Evolutionary conservation across 1,140 invertebrate species (phyloP).

Genomic region (Solenopsis invicta): DNA sequence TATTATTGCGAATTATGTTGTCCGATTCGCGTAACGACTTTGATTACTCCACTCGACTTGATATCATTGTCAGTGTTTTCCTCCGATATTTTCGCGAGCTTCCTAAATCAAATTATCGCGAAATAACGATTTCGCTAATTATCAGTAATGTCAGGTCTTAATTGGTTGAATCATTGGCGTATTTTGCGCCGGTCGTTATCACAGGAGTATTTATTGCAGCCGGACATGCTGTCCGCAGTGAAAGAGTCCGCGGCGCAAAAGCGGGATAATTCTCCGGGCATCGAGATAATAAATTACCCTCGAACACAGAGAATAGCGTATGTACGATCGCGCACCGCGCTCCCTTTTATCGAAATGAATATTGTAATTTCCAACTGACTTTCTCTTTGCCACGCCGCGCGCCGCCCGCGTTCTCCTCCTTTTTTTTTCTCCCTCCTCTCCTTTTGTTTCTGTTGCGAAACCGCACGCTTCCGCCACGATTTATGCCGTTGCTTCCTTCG

Average conservation of each 20-base stretch:
- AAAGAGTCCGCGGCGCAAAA: constrained; percentile 26
- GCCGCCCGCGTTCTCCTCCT: not conserved
- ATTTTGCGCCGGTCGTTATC: not conserved
- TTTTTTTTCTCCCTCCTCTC: not conserved
- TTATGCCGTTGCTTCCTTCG: constrained; percentile 52
- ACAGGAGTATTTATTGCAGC: constrained; percentile 12
- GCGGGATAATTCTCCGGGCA: constrained; percentile 36
- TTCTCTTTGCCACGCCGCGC: not conserved
- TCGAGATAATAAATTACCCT: constrained; percentile 54
- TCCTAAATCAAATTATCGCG: constrained; percentile 31
- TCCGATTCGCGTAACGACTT: constrained; percentile 19
- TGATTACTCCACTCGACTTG: constrained; percentile 28
- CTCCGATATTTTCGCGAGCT: not conserved
- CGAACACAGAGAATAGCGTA: constrained; percentile 11
- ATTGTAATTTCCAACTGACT: constrained; percentile 57
- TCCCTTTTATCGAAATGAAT: constrained; percentile 60
- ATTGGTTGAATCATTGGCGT: not conserved
- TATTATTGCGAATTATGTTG: constrained; percentile 10
- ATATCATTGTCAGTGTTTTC: not conserved
- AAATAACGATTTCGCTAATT: constrained; percentile 56
- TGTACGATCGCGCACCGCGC: not conserved
- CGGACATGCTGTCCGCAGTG: not conserved
- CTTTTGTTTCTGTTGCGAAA: constrained; percentile 28
- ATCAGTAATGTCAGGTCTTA: constrained; percentile 25
- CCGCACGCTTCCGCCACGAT: constrained; percentile 8